Conservation (phyloP, 2,113 vertebrate genomes). For the Mugil cephalus region DNA sequence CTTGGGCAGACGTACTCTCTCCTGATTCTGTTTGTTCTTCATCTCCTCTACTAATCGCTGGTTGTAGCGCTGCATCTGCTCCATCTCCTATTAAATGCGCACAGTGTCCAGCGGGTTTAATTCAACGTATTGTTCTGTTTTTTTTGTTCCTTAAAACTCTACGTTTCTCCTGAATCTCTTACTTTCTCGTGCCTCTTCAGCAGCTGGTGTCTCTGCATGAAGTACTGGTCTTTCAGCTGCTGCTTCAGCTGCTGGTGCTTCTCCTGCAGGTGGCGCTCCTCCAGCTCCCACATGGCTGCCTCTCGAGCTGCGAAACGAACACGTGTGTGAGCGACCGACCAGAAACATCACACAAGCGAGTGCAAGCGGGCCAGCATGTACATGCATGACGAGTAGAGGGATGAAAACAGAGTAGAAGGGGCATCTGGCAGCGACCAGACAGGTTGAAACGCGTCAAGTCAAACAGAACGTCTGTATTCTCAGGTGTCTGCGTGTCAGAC, state of each 20-base stretch:
- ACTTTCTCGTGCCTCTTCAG: conserved; percentile 99
- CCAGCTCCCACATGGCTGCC: conserved; percentile 98
- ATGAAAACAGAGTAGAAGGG: conserved; percentile 18
- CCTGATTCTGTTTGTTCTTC: conserved; percentile 95
- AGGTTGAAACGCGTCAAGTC: conserved; percentile 16
- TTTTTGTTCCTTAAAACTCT: too few relatives aligned
- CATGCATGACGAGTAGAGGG: neutral
- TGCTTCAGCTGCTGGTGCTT: conserved; percentile 98
- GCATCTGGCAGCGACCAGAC: conserved; percentile 9
- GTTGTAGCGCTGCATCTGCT: conserved; percentile 98
- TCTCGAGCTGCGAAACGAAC: conserved; percentile 88
- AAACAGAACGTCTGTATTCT: conserved; percentile 3
- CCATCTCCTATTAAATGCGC: conserved; percentile 88
- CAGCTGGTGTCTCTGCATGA: conserved; percentile 98
- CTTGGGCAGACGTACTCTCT: conserved; percentile 94
- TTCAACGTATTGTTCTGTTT: too few relatives aligned
- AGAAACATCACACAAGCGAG: neutral
- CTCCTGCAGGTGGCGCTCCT: conserved; percentile 98
- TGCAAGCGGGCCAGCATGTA: conserved; percentile 11
- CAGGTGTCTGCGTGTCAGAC: conserved; percentile 1
- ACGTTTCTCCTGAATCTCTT: conserved; percentile 25
- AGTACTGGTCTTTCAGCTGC: conserved; percentile 99
- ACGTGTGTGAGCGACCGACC: conserved; percentile 16
- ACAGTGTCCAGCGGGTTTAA: neutral
- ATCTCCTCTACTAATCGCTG: conserved; percentile 95